These are phyloP conservation scores for Bos indicus DNA, from an alignment of 2,113 vertebrate genomes.

Conservation along the genomic window DNA sequence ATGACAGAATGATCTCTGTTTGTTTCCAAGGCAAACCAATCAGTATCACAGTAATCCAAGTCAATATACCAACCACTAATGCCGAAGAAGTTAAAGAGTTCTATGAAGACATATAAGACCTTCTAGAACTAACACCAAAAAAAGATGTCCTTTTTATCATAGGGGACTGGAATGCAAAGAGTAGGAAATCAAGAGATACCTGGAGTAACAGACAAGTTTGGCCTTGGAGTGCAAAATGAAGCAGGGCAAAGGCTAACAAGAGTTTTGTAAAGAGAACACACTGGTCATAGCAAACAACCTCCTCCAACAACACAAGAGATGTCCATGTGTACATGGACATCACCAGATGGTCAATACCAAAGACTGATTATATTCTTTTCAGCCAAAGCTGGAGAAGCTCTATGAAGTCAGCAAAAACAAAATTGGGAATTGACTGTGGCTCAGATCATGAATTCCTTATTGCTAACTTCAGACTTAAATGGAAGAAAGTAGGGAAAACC, in stretches of 20 bases:
- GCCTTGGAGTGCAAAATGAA: background rate
- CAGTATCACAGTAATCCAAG: background rate
- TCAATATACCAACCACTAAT: background rate
- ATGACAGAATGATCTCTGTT: background rate
- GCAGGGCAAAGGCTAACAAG: background rate
- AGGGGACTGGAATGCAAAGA: background rate
- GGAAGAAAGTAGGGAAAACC: background rate
- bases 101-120: background rate
- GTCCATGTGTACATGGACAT: background rate
- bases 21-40: background rate
- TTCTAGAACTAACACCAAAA: background rate
- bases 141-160: background rate
- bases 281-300: background rate
- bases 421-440: background rate
- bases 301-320: background rate
- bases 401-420: background rate
- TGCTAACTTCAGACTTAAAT: background rate
- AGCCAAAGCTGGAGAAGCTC: background rate
- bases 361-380: background rate
- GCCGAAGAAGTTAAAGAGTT: background rate
- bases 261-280: background rate
- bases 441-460: background rate
- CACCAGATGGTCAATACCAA: background rate
- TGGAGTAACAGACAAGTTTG: background rate
- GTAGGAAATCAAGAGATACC: background rate